phyloP scores from a whole-genome alignment of 2,888 invertebrate genomes.

The Malachius bipustulatus region DNA sequence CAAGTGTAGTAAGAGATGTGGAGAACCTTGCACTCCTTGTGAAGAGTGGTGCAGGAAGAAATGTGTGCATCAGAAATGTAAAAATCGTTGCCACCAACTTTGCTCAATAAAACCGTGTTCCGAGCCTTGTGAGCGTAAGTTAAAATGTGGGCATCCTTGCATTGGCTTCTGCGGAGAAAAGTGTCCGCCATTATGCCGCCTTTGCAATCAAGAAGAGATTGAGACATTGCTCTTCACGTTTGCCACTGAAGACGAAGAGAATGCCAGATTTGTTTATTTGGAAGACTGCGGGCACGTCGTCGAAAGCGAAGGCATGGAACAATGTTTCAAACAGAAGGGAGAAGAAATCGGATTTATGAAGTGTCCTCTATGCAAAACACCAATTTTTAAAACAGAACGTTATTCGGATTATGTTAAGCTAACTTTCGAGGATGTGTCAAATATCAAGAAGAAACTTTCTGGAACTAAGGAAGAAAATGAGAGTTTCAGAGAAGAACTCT shows the following conservation, averaged over 20 bases:
- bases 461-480: conserved; percentile 5
- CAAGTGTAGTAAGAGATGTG: conserved; percentile 38
- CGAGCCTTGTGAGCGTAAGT: conserved; percentile 32
- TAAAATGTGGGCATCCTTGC: conserved; percentile 48
- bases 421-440: conserved; percentile 19
- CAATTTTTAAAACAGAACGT: conserved; percentile 22
- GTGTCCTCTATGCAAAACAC: conserved; percentile 24
- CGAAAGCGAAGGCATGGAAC: conserved; percentile 23
- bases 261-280: conserved; percentile 23
- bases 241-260: conserved; percentile 25
- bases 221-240: conserved; percentile 20
- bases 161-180: conserved; percentile 60
- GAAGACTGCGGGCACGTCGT: conserved; percentile 24
- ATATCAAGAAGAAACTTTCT: conserved; percentile 15
- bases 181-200: conserved; percentile 23
- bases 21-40: conserved; percentile 35
- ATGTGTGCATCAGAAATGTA: conserved; percentile 42
- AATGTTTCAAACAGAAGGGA: conserved; percentile 19
- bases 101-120: conserved; percentile 40
- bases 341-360: conserved; percentile 17
- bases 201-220: conserved; percentile 21
- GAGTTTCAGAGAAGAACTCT: no score
- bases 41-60: conserved; percentile 26
- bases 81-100: conserved; percentile 36
- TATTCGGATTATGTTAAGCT: conserved; percentile 23